phyloP scores from a whole-genome alignment of 92 coral and sea anemone genomes.

The Actinernus sp. region DNA sequence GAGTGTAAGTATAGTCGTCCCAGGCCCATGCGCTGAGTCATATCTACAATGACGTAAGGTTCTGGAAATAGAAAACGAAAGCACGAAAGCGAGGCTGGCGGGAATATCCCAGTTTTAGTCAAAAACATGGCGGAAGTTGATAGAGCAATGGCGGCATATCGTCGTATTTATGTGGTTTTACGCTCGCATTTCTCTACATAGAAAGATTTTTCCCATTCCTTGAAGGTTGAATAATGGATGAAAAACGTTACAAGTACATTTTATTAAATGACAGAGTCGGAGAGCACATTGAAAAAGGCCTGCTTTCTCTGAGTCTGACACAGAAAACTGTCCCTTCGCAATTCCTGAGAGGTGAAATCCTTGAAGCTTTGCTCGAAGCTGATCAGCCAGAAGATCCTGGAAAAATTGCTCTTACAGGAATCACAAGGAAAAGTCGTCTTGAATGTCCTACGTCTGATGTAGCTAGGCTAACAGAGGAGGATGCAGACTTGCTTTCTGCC shows the following conservation, averaged over 20 bases:
- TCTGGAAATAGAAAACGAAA: slow-evolving; percentile 46
- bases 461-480: slow-evolving; percentile 24
- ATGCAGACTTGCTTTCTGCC: slow-evolving; percentile 61
- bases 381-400: slow-evolving; percentile 58
- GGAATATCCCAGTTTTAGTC: slow-evolving; percentile 24
- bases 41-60: slow-evolving; percentile 11
- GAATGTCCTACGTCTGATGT: slow-evolving; percentile 6
- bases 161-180: too few species aligned
- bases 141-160: background rate
- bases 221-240: slow-evolving; percentile 37
- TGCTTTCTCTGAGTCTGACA: slow-evolving; percentile 5
- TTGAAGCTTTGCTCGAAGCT: slow-evolving; percentile 58
- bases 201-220: too few species aligned
- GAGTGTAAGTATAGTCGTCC: too few species aligned
- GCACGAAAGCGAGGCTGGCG: slow-evolving; percentile 36
- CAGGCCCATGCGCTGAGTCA: too few species aligned
- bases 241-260: slow-evolving; percentile 34
- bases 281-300: slow-evolving; percentile 23
- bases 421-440: slow-evolving; percentile 8
- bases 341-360: slow-evolving; percentile 60
- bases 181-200: too few species aligned
- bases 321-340: slow-evolving; percentile 19
- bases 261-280: slow-evolving; percentile 38
- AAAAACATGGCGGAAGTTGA: slow-evolving; percentile 29
- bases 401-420: slow-evolving; percentile 51